A percentile compares a stretch with the other conserved stretches of the same genome.
phyloP scores from a whole-genome alignment of 2,888 invertebrate genomes.

The Aporophyla nigra region DNA sequence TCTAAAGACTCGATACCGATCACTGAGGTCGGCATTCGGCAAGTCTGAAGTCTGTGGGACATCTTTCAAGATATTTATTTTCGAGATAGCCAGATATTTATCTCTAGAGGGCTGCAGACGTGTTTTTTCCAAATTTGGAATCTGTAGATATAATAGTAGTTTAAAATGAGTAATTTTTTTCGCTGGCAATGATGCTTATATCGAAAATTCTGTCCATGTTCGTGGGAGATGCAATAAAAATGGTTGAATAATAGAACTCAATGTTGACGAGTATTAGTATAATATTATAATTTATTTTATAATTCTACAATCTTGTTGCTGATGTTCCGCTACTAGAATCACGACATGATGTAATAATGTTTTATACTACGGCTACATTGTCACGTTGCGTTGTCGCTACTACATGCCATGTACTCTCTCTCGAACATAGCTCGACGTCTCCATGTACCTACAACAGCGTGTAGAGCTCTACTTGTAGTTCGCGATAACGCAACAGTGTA shows the following conservation, averaged over 20 bases:
- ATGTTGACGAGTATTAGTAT: background rate
- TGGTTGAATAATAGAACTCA: background rate
- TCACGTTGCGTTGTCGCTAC: too few species aligned
- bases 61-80: slow-evolving; percentile 33
- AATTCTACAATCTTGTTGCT: too few species aligned
- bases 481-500: too few species aligned
- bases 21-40: slow-evolving; percentile 28
- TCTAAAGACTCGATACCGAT: slow-evolving; percentile 23
- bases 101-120: slow-evolving; percentile 4
- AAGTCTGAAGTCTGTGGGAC: slow-evolving; percentile 13
- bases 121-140: background rate
- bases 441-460: too few species aligned
- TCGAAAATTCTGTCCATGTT: background rate
- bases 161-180: background rate
- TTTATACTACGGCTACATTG: too few species aligned
- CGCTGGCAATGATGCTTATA: too few species aligned
- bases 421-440: too few species aligned
- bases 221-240: background rate
- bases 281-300: too few species aligned
- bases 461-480: too few species aligned
- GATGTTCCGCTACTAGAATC: too few species aligned
- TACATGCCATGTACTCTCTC: too few species aligned
- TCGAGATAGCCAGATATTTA: slow-evolving; percentile 16
- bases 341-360: too few species aligned
- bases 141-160: background rate